Evolutionary conservation across 2,888 invertebrate genomes (phyloP).

Genomic region (Leucophenga maculata): DNA sequence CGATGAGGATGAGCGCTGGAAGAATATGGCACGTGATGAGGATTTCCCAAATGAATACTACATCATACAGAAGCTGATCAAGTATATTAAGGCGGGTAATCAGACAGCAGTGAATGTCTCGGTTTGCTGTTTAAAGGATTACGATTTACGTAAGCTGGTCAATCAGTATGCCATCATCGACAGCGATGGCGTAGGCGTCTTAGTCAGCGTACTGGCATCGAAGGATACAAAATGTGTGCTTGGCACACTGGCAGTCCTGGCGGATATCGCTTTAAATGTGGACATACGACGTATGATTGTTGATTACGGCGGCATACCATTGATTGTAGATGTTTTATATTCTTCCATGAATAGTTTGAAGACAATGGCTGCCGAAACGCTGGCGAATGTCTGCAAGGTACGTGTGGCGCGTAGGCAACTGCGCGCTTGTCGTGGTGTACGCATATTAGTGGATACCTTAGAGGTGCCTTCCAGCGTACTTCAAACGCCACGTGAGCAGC

Average conservation of each 20-base stretch:
- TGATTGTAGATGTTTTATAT: slow-evolving; percentile 84
- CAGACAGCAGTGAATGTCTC: slow-evolving; percentile 95
- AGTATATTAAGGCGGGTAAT: slow-evolving; percentile 95
- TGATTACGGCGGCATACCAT: slow-evolving; percentile 83
- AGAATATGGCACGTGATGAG: slow-evolving; percentile 75
- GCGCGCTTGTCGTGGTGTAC: slow-evolving; percentile 84
- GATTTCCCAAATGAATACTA: slow-evolving; percentile 94
- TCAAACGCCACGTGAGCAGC: slow-evolving; percentile 75
- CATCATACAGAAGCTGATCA: slow-evolving; percentile 95
- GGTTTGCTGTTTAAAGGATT: slow-evolving; percentile 90
- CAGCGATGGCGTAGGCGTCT: slow-evolving; percentile 92
- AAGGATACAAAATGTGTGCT: slow-evolving; percentile 91
- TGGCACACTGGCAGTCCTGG: slow-evolving; percentile 87
- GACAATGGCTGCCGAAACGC: slow-evolving; percentile 89
- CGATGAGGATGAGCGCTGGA: slow-evolving; percentile 78
- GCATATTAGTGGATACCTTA: slow-evolving; percentile 85
- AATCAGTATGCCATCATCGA: slow-evolving; percentile 91
- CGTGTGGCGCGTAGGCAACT: slow-evolving; percentile 88
- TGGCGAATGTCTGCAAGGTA: slow-evolving; percentile 90
- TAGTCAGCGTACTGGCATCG: slow-evolving; percentile 93
- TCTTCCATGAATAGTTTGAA: slow-evolving; percentile 90
- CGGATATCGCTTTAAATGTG: slow-evolving; percentile 83
- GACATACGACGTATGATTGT: slow-evolving; percentile 86
- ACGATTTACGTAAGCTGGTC: slow-evolving; percentile 85
- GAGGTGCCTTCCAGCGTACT: slow-evolving; percentile 77